A percentile compares a stretch with the other conserved stretches of the same genome.
Conservation (phyloP, 2,888 invertebrate species). For the Drosophila fulvimacula region DNA sequence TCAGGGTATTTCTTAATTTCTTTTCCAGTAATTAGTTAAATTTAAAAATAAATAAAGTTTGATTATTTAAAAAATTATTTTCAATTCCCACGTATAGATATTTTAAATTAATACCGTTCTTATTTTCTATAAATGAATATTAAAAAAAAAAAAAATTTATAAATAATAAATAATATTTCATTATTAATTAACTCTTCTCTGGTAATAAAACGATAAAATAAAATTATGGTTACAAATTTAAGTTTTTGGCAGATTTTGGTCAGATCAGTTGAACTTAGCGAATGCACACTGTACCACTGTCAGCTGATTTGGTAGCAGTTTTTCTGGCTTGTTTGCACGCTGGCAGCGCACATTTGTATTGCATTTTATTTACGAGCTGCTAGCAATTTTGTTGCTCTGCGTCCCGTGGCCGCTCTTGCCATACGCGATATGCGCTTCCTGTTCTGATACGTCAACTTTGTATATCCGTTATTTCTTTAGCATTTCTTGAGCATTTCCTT, state of each 20-base stretch:
- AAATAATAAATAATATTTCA: neutral
- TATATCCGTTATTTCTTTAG: conserved; percentile 75
- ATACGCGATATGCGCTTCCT: conserved; percentile 77
- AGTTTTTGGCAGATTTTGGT: neutral
- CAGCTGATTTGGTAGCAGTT: conserved; percentile 59
- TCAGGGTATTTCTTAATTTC: too few species aligned
- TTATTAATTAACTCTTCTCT: too few species aligned
- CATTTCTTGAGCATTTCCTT: conserved; percentile 51
- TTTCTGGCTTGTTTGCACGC: conserved; percentile 57
- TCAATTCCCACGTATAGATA: too few species aligned
- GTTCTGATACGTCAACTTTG: conserved; percentile 78
- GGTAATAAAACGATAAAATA: too few species aligned
- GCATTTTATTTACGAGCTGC: conserved; percentile 74
- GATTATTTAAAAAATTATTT: too few species aligned
- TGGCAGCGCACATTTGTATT: conserved; percentile 67
- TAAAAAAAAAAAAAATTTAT: neutral
- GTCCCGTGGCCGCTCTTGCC: conserved; percentile 40
- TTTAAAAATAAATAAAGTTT: too few species aligned
- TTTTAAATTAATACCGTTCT: too few species aligned
- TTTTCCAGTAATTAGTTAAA: too few species aligned
- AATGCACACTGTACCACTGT: conserved; percentile 60
- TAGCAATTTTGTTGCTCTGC: conserved; percentile 25
- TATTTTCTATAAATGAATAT: too few species aligned
- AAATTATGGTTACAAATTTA: too few species aligned
- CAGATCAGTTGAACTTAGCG: conserved; percentile 3